Base-by-base conservation (phyloP, 2,113 vertebrate species). In the Silurus asotus region DNA sequence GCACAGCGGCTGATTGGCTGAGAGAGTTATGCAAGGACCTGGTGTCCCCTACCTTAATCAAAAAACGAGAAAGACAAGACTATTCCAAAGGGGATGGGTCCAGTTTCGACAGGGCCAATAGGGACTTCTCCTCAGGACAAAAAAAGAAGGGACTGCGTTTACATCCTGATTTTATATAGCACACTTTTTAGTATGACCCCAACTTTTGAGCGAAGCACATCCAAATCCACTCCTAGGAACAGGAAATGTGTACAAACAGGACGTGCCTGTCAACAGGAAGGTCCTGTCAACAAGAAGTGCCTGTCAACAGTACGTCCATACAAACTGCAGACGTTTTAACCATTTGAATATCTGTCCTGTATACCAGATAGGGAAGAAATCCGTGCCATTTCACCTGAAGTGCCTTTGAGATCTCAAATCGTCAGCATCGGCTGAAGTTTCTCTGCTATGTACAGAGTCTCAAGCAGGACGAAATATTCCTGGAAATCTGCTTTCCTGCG, bases 1-100 rank as follows among this genome's bases (percentile, higher is more conserved):
- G 81, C 51, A 7, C 59, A 72, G 61, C 77, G 62, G 56, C 72
- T 28, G 82, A 88, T 74, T 64, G 81, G 67, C 88, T 64, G 72
- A 83, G 56, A 28, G 59, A 45, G 62, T 25, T 81, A 59, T 11
- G 17, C 58, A 37, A 74, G 28, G 1, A 45, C 23, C 61, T 55
- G 81, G 6, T 23, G 55, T 84, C 79, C n/a, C 65, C 25, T 51
- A 62, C 55, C 51, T 8, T 51, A 61, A 53, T 37, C 37, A 37
- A 2, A 37, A 37, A 37, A 37, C 37, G 37, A 2, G 37, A 84
- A 59, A 28, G 69, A 84, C 58, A 72, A 80, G 19, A 58, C n/a
- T 11, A 28, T 56, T 6, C 6, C 37, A 55, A 8, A 19, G 55
- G 13, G 49, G 74, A 76, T 76, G 8, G 1, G 55, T 58, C 49